A percentile compares a stretch with the other conserved stretches of the same genome.
phyloP scores from a whole-genome alignment of 2,888 invertebrate species.

The Nomada ferruginata region DNA sequence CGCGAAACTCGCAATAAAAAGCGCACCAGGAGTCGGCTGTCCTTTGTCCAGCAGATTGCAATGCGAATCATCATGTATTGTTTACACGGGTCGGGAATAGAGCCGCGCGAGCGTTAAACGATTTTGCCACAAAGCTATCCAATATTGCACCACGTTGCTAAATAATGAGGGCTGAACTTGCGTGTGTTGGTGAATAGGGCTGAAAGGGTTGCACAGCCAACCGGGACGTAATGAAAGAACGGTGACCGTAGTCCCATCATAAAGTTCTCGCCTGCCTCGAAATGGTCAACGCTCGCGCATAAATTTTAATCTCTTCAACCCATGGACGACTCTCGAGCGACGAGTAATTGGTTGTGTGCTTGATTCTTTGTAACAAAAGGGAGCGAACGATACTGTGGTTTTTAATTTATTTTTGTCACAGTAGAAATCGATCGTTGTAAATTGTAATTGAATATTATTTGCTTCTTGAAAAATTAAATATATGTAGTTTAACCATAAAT shows the following conservation, averaged over 20 bases:
- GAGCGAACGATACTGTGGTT: background rate
- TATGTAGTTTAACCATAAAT: too few relatives aligned
- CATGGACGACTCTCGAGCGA: conserved; percentile 1
- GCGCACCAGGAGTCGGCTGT: conserved; percentile 26
- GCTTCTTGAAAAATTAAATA: too few relatives aligned
- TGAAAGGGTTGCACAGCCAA: conserved; percentile 17
- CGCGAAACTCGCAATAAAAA: conserved; percentile 60
- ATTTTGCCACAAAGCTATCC: conserved; percentile 54
- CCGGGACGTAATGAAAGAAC: conserved; percentile 38
- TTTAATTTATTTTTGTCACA: background rate
- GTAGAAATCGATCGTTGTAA: too few relatives aligned
- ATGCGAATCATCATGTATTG: conserved; percentile 65
- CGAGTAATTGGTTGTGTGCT: background rate
- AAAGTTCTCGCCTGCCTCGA: conserved; percentile 3
- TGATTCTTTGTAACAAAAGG: background rate
- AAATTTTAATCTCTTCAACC: conserved; percentile 20
- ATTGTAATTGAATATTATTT: too few relatives aligned
- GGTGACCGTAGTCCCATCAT: background rate
- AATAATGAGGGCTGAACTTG: conserved; percentile 47
- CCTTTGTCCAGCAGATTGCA: conserved; percentile 64
- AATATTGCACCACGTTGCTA: conserved; percentile 47
- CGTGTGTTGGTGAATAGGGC: background rate
- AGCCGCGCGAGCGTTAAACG: conserved; percentile 55
- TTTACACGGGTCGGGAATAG: conserved; percentile 50
- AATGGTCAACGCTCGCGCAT: conserved; percentile 9